These are phyloP conservation scores for Calycopis cecrops DNA, from an alignment of 1,140 invertebrate genomes.

Conservation along the genomic window DNA sequence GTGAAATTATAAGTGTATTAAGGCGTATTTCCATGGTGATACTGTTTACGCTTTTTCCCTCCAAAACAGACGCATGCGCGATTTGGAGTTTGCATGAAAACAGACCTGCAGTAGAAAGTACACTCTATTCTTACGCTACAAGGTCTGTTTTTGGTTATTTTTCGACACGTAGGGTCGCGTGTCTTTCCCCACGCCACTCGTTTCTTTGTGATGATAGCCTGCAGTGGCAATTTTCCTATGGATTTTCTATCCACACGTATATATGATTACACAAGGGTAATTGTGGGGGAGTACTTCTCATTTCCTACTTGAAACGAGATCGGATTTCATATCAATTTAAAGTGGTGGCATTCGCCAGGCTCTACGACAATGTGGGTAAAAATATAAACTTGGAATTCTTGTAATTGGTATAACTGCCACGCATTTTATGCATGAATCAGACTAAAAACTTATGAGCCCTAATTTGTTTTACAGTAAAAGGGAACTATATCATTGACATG, in stretches of 20 bases:
- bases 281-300: constrained; percentile 43
- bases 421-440: background rate
- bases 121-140: constrained; percentile 18
- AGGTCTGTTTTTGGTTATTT: constrained; percentile 12
- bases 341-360: constrained; percentile 20
- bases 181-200: constrained; percentile 42
- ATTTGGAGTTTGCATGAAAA: constrained; percentile 5
- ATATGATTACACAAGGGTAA: constrained; percentile 39
- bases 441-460: background rate
- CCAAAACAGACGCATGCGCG: constrained; percentile 62
- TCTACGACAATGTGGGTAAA: background rate
- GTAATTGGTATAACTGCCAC: background rate
- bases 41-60: constrained; percentile 60
- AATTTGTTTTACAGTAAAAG: background rate
- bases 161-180: constrained; percentile 37
- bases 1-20: constrained; percentile 37
- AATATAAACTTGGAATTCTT: background rate
- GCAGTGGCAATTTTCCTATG: constrained; percentile 60
- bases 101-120: constrained; percentile 16
- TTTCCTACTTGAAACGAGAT: constrained; percentile 45
- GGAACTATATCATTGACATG: no score
- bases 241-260: constrained; percentile 50
- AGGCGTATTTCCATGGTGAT: constrained; percentile 49
- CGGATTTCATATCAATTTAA: constrained; percentile 36
- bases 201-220: constrained; percentile 47